phyloP scores from a whole-genome alignment of 2,888 invertebrate genomes.

The Clitarchus hookeri region DNA sequence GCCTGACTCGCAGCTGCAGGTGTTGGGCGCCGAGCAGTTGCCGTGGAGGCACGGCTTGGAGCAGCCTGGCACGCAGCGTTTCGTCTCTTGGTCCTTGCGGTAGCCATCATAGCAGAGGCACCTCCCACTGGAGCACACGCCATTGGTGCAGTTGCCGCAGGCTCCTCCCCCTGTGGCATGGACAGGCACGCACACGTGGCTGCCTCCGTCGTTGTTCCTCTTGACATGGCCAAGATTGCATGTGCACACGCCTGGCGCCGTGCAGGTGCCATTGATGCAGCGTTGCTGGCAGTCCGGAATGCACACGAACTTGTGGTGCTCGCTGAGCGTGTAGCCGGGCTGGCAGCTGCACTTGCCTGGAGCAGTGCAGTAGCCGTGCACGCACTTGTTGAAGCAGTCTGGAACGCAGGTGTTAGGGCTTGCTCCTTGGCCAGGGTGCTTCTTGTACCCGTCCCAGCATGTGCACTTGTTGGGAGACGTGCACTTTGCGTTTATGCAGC shows the following conservation, averaged over 20 bases:
- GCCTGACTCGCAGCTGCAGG: conserved; percentile 52
- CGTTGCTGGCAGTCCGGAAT: not conserved
- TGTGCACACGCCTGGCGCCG: conserved; percentile 15
- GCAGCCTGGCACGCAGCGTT: not conserved
- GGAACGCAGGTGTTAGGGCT: conserved; percentile 54
- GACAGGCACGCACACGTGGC: not conserved
- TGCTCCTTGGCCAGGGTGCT: conserved; percentile 45
- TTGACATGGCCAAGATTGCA: not conserved
- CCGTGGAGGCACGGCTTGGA: conserved; percentile 11
- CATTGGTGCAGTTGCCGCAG: not conserved
- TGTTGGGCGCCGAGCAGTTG: conserved; percentile 47
- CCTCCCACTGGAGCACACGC: not conserved
- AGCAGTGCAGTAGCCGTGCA: conserved; percentile 46
- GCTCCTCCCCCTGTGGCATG: not conserved
- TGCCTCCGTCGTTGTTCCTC: not conserved
- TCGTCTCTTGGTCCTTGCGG: not conserved
- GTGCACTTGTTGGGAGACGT: conserved; percentile 59
- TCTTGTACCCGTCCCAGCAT: conserved; percentile 60
- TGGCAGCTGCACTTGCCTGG: conserved; percentile 22
- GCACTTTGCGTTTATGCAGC: conserved; percentile 26
- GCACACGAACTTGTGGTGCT: not conserved
- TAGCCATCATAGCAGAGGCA: conserved; percentile 14
- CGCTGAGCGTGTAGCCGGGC: not conserved
- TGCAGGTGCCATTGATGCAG: conserved; percentile 26
- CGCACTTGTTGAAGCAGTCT: conserved; percentile 53